Evolutionary conservation across 2,888 invertebrate species (phyloP).

Genomic region (Melanostoma mellinum): DNA sequence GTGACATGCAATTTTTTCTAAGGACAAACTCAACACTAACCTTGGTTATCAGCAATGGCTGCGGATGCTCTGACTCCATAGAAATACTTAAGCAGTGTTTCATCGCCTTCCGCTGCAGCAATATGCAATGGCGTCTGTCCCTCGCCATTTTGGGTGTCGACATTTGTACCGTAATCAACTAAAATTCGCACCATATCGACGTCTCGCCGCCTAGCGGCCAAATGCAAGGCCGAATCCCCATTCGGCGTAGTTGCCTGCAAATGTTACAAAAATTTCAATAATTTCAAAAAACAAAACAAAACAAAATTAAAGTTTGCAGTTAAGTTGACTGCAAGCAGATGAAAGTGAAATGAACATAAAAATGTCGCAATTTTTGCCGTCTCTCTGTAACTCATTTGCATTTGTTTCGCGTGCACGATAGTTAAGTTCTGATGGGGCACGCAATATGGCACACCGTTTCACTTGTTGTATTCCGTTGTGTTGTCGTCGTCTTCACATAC

Average conservation of each 20-base stretch:
- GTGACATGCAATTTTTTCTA: neutral
- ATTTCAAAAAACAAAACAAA: constrained; percentile 32
- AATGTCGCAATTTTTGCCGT: constrained; percentile 17
- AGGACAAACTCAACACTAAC: constrained; percentile 79
- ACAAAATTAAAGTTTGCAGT: constrained; percentile 38
- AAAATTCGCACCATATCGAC: constrained; percentile 96
- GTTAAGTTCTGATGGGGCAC: constrained; percentile 45
- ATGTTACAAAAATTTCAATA: neutral
- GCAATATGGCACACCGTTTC: constrained; percentile 49
- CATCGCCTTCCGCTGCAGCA: constrained; percentile 97
- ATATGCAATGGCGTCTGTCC: constrained; percentile 98
- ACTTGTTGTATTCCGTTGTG: constrained; percentile 46
- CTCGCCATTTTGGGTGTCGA: constrained; percentile 96
- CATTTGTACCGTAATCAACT: constrained; percentile 94
- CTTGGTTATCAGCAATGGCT: constrained; percentile 96
- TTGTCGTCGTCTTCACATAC: constrained; percentile 31
- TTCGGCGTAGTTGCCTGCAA: constrained; percentile 88
- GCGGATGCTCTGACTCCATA: constrained; percentile 97
- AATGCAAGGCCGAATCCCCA: constrained; percentile 96
- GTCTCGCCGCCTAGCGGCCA: constrained; percentile 95
- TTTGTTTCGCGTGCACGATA: constrained; percentile 62
- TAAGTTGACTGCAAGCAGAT: constrained; percentile 53
- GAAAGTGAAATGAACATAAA: constrained; percentile 48
- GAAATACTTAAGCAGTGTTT: constrained; percentile 96
- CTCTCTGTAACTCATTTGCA: constrained; percentile 57